These are phyloP conservation scores for Macrobrachium nipponense DNA, from an alignment of 1,140 invertebrate genomes.

Conservation along the genomic window DNA sequence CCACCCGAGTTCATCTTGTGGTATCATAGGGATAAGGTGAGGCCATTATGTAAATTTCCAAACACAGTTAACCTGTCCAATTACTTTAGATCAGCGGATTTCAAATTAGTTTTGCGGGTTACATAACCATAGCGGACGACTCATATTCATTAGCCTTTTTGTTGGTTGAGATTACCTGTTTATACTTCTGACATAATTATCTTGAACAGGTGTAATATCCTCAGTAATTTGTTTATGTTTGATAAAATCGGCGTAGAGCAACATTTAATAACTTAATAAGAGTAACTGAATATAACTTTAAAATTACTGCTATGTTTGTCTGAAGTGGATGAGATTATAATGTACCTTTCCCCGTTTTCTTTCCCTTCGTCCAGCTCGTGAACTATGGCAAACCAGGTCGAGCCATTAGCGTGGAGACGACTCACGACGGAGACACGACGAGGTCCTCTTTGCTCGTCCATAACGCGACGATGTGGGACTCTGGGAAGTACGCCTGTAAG, in stretches of 20 bases:
- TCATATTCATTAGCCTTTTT: no score
- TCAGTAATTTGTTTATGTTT: no score
- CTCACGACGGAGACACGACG: constrained; percentile 54
- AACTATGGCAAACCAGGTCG: constrained; percentile 57
- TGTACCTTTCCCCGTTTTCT: not conserved
- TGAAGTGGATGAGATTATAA: not conserved
- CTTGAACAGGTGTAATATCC: no score
- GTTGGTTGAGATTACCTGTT: no score
- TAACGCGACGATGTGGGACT: constrained; percentile 58
- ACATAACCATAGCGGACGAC: no score
- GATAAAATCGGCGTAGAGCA: no score
- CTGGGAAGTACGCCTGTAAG: constrained; percentile 56
- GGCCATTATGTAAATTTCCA: not conserved
- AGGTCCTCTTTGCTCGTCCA: constrained; percentile 54
- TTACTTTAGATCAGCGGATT: no score
- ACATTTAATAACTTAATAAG: no score
- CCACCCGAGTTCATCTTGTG: not conserved
- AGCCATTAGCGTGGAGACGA: constrained; percentile 49
- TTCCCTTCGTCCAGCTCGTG: constrained; percentile 43
- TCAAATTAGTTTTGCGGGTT: no score
- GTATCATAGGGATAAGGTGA: not conserved
- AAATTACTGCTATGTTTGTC: no score
- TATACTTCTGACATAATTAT: no score
- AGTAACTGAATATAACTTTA: no score
- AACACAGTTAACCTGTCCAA: not conserved